A percentile compares a stretch with the other conserved stretches of the same genome.
Evolutionary conservation across 2,797 vertebrate species (phyloP).

Genomic region (Hapalemur alaotrensis): DNA sequence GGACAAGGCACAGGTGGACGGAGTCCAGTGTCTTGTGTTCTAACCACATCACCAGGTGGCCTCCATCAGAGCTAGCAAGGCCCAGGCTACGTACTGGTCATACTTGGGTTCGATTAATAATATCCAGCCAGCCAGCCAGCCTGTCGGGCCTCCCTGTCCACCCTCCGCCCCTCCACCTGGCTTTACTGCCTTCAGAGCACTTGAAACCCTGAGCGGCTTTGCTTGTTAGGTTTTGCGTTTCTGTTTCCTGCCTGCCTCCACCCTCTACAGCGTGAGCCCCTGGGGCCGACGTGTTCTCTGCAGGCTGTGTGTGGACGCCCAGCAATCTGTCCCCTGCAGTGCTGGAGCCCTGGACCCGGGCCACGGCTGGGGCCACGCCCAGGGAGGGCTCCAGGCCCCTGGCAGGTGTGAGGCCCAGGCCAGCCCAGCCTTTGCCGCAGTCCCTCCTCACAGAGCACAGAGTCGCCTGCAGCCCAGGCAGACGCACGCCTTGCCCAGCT

Average conservation of each 20-base stretch:
- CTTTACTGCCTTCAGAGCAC: background rate
- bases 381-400: background rate
- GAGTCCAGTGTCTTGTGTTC: background rate
- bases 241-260: fast-evolving
- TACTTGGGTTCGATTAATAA: background rate
- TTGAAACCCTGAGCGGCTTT: background rate
- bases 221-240: background rate
- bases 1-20: fast-evolving
- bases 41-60: background rate
- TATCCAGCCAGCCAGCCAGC: too few relatives aligned
- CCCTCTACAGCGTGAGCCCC: background rate
- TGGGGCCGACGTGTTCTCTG: background rate
- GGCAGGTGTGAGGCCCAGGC: fast-evolving
- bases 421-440: background rate
- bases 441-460: background rate
- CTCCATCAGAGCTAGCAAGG: background rate
- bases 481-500: background rate
- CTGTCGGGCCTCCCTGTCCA: background rate
- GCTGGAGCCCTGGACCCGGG: background rate
- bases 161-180: fast-evolving
- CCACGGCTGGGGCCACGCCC: too few relatives aligned
- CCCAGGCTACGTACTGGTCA: fast-evolving
- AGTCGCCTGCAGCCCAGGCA: fast-evolving
- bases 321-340: background rate
- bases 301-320: background rate